Percentiles rank a stretch among this genome's conserved stretches.
These are phyloP conservation scores for Daphoenositta chrysoptera DNA, from an alignment of 2,113 vertebrate species.

Conservation along the genomic window DNA sequence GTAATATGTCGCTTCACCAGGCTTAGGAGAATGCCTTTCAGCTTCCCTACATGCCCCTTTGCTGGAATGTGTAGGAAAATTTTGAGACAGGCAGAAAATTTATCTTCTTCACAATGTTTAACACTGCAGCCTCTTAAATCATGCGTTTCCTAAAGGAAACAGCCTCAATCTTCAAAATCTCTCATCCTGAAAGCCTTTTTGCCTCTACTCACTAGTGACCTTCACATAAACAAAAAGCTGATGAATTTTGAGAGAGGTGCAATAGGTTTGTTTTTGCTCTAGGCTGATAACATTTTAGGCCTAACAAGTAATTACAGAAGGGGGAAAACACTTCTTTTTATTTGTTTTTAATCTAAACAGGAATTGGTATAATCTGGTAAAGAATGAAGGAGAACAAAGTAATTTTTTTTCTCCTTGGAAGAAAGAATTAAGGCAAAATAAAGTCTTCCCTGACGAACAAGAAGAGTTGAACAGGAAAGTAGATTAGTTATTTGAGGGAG, in stretches of 20 bases:
- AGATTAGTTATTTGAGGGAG: not conserved
- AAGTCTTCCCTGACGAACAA: not conserved
- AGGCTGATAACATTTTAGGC: constrained; percentile 6
- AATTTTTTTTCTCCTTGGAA: not conserved
- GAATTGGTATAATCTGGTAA: not conserved
- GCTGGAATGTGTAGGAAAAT: not conserved
- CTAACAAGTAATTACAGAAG: constrained; percentile 15
- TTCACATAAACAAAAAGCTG: constrained; percentile 19
- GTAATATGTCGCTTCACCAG: not conserved
- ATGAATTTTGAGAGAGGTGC: not conserved
- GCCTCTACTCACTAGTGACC: not conserved
- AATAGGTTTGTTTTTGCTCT: not conserved
- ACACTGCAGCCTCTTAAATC: not conserved
- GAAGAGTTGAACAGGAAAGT: not conserved
- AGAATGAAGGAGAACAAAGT: not conserved
- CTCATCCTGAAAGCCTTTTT: not conserved
- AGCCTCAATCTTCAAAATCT: not conserved
- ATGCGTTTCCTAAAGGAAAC: not conserved
- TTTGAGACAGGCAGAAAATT: not conserved
- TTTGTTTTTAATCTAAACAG: not conserved
- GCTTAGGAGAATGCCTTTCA: not conserved
- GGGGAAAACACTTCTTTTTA: not conserved
- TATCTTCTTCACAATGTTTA: not conserved
- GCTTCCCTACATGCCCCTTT: not conserved
- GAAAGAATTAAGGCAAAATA: not conserved